Conservation (phyloP, 2,888 invertebrate species). For the Spodoptera littoralis region DNA sequence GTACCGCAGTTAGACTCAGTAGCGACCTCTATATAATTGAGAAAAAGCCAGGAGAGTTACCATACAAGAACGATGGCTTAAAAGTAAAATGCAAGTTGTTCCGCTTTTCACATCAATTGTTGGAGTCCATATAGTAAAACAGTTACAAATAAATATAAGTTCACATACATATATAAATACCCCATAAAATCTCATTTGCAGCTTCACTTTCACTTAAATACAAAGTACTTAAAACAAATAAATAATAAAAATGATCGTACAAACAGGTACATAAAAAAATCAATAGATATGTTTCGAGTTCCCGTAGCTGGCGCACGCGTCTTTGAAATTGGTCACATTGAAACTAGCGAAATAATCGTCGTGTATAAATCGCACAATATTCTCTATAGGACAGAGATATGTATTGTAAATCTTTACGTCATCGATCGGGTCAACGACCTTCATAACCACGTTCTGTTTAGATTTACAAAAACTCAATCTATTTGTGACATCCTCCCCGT, state of each 20-base stretch:
- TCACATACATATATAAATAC: neutral
- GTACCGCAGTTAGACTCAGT: too few species aligned
- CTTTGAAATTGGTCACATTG: conserved; percentile 96
- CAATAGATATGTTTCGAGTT: conserved; percentile 68
- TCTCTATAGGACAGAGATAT: conserved; percentile 95
- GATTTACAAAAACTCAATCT: conserved; percentile 94
- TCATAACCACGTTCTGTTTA: conserved; percentile 85
- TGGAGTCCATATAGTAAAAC: too few species aligned
- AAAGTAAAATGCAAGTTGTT: too few species aligned
- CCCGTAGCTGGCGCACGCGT: conserved; percentile 91
- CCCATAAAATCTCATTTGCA: too few species aligned
- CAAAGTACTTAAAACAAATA: conserved; percentile 38
- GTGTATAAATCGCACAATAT: conserved; percentile 95
- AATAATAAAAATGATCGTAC: conserved; percentile 12
- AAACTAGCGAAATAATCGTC: conserved; percentile 95
- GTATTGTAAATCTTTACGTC: conserved; percentile 77
- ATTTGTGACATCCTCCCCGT: conserved; percentile 95
- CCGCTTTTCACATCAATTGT: too few species aligned
- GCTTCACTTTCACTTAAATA: neutral
- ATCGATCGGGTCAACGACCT: conserved; percentile 77
- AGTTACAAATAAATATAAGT: conserved; percentile 1
- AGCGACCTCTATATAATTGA: too few species aligned
- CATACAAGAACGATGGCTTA: too few species aligned
- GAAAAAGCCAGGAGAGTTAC: too few species aligned
- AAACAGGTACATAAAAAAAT: conserved; percentile 10